phyloP scores from a whole-genome alignment of 2,888 invertebrate species.

The Spilosoma lubricipeda region DNA sequence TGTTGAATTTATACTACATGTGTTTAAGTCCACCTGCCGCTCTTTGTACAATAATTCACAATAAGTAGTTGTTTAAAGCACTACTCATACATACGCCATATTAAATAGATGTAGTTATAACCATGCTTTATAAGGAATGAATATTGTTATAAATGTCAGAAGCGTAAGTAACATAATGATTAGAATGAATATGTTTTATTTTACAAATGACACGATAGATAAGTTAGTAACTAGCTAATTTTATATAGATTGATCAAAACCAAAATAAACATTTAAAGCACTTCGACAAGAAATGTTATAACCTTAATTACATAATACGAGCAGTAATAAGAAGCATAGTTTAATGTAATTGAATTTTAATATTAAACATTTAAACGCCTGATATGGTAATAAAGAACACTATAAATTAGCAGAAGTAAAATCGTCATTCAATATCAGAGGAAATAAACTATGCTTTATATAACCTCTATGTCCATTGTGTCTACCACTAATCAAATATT shows the following conservation, averaged over 20 bases:
- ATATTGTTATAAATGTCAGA: conserved; percentile 66
- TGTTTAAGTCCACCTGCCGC: conserved; percentile 61
- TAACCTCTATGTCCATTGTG: background rate
- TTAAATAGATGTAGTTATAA: background rate
- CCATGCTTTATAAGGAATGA: background rate
- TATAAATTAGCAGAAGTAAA: background rate
- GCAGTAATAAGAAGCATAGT: background rate
- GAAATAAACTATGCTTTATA: background rate
- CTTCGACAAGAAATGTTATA: background rate
- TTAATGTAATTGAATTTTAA: background rate
- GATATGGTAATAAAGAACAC: background rate
- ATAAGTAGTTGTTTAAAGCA: conserved; percentile 25
- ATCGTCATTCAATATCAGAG: background rate
- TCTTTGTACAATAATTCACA: conserved; percentile 62
- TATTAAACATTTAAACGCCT: too few relatives aligned
- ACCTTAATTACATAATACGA: background rate
- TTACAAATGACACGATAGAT: conserved; percentile 9
- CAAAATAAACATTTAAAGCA: background rate
- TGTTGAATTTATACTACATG: conserved; percentile 20
- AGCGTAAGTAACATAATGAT: conserved; percentile 53
- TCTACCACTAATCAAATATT: background rate
- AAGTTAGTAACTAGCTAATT: too few relatives aligned
- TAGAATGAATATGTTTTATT: conserved; percentile 40
- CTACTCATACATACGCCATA: background rate
- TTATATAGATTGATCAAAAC: background rate